Evolutionary conservation across 2,888 invertebrate genomes (phyloP).

Genomic region (Idaea dimidiata): DNA sequence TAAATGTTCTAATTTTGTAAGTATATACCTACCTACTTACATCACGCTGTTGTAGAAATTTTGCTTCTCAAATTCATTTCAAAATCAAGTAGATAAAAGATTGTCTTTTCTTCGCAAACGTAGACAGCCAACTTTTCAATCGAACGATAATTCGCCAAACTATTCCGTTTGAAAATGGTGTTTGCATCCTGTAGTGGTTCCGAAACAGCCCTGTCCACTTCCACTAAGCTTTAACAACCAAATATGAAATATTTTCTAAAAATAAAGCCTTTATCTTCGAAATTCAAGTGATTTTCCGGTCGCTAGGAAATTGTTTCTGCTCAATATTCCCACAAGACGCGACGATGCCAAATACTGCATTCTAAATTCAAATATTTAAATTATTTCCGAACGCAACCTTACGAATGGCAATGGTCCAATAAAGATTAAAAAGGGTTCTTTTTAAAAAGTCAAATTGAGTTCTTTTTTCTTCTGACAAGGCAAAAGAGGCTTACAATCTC

Average conservation of each 20-base stretch:
- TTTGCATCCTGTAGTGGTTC: too few relatives aligned
- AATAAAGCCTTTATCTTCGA: not conserved
- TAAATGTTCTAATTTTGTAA: not conserved
- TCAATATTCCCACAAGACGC: not conserved
- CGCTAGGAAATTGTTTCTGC: not conserved
- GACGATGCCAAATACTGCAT: constrained; percentile 1
- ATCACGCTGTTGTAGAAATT: too few relatives aligned
- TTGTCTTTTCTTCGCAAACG: not conserved
- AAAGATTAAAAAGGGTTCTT: not conserved
- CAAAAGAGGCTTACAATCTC: not conserved
- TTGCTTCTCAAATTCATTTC: too few relatives aligned
- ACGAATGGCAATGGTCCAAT: not conserved
- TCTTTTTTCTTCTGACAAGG: not conserved
- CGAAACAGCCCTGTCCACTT: not conserved
- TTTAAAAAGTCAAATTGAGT: not conserved
- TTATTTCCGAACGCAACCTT: not conserved
- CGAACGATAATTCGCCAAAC: too few relatives aligned
- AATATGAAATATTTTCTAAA: not conserved
- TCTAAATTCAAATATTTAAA: constrained; percentile 1
- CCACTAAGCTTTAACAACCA: not conserved
- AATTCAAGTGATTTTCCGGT: not conserved
- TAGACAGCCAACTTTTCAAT: not conserved
- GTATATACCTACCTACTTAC: too few relatives aligned
- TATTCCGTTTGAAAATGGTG: too few relatives aligned
- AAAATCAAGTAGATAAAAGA: too few relatives aligned